Base-by-base conservation (phyloP, 2,888 invertebrate species). In the Drosophila buzzatii region DNA sequence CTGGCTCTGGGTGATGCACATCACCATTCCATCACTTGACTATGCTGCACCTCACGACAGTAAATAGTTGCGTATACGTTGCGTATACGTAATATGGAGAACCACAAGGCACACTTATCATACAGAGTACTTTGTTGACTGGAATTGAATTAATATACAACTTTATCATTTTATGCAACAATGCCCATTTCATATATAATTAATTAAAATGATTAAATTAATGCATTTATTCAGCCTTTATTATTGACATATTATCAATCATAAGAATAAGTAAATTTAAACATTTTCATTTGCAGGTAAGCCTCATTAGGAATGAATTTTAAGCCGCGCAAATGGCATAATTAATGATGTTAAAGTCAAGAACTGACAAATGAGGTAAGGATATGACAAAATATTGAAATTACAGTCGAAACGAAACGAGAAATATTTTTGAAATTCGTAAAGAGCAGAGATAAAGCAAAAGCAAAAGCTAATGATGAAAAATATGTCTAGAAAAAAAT, bases 221-320 rank as follows among this genome's bases (percentile, higher is more conserved):
- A 62, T 12, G 8, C 16, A 27, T 42, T 33, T 45, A 20, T 35
- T 16, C n/a, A 12, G 0, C n/a, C 14, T 12, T n/a, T 20, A 27
- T 12, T 37, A 20, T 39, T 49, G 16, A 49, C 49, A 49, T 39
- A 47, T 20, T 53, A 75, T 45, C 18, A 39, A 47, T 35, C 23
- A 55, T 39, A 20, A 23, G 51, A 8, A 10, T n/a, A 62, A 47
- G 23, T 2, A 42, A 39, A 56, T 14, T 27, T 1, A 12, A 49
- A 4, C 18, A 35, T 41, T 20, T 65, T 55, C 58, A 33, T 53
- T 68, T 76, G 1, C 63, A 78, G 68, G 68, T 79, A 49, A 64
- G 60, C 49, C 33, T 16, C 35, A 42, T 39, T 41, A 20, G 60
- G n/a, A 9, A 20, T 14, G 16, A 0, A 23, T 7, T 16, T 7